Evolutionary conservation across 2,888 invertebrate species (phyloP).

Genomic region (Phyllotreta cruciferae): DNA sequence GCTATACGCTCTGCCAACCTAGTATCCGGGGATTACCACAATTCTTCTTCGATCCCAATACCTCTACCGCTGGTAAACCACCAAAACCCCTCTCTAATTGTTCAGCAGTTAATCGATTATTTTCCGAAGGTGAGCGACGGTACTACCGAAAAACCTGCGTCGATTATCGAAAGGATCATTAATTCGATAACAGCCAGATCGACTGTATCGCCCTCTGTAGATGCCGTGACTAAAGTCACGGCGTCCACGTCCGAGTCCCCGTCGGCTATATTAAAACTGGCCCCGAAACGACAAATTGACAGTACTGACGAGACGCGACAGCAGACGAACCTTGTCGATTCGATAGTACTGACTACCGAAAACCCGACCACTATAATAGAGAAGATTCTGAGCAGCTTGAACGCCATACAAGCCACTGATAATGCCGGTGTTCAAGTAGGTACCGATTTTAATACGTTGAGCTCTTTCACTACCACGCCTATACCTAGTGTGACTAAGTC

Average conservation of each 20-base stretch:
- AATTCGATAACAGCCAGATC: slow-evolving; percentile 58
- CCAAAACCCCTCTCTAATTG: slow-evolving; percentile 16
- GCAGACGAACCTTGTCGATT: slow-evolving; percentile 27
- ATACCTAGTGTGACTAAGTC: slow-evolving; percentile 50
- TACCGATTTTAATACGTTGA: slow-evolving; percentile 55
- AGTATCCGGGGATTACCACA: slow-evolving; percentile 52
- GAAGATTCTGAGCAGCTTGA: slow-evolving; percentile 57
- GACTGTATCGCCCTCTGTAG: slow-evolving; percentile 48
- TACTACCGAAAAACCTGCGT: slow-evolving; percentile 54
- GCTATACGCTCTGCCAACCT: slow-evolving; percentile 58
- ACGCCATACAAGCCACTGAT: slow-evolving; percentile 57
- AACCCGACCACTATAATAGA: slow-evolving; percentile 60
- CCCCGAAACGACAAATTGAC: slow-evolving; percentile 50
- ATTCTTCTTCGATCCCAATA: slow-evolving; percentile 42
- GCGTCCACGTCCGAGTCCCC: slow-evolving; percentile 47
- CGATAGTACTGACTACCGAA: slow-evolving; percentile 53
- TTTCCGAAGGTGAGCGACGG: slow-evolving; percentile 48
- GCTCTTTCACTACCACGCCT: slow-evolving; percentile 50
- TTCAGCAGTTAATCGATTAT: slow-evolving; percentile 18
- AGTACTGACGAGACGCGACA: slow-evolving; percentile 41
- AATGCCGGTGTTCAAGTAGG: slow-evolving; percentile 55
- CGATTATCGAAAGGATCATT: slow-evolving; percentile 59
- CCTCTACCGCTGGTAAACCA: slow-evolving; percentile 47
- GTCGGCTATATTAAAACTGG: slow-evolving; percentile 58
- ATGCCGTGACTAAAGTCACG: slow-evolving; percentile 38